Conservation (phyloP, 2,797 vertebrate genomes). For the Cyprinodon diabolis region DNA sequence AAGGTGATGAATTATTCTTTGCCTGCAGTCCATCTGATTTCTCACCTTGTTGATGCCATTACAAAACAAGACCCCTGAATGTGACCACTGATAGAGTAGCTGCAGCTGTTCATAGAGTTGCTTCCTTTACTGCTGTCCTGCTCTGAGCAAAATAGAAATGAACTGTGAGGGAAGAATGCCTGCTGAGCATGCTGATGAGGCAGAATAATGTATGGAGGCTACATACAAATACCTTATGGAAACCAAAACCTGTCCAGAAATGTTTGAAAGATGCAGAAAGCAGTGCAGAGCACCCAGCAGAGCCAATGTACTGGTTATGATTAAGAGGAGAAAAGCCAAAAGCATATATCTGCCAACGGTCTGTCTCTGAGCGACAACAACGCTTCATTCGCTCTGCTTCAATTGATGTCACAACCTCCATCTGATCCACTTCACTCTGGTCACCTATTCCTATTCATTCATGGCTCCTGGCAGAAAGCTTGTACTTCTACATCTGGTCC, state of each 20-base stretch:
- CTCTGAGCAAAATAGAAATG: slow-evolving; percentile 49
- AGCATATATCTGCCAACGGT: slow-evolving; percentile 23
- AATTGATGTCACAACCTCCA: slow-evolving; percentile 59
- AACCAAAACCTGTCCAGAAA: no score
- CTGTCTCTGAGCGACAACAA: slow-evolving; percentile 2
- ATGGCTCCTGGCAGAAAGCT: background rate
- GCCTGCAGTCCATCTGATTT: background rate
- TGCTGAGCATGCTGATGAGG: slow-evolving; percentile 25
- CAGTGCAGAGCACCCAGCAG: slow-evolving; percentile 5
- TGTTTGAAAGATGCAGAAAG: slow-evolving; percentile 11
- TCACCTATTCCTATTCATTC: slow-evolving; percentile 16
- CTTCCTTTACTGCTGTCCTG: slow-evolving; percentile 8
- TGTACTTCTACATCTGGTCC: background rate
- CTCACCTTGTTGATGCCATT: background rate
- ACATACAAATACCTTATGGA: background rate
- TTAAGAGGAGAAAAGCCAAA: slow-evolving; percentile 31
- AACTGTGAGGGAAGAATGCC: slow-evolving; percentile 43
- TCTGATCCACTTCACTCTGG: slow-evolving; percentile 38
- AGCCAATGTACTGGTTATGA: slow-evolving; percentile 40
- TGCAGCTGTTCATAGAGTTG: slow-evolving; percentile 30
- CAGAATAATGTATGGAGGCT: slow-evolving; percentile 39
- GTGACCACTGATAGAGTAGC: slow-evolving; percentile 31
- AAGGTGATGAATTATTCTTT: background rate
- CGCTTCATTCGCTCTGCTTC: slow-evolving; percentile 36
- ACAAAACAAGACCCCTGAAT: slow-evolving; percentile 9